Base-by-base conservation (phyloP, 2,888 invertebrate genomes). In the Scaptomyza cyrtandrae region DNA sequence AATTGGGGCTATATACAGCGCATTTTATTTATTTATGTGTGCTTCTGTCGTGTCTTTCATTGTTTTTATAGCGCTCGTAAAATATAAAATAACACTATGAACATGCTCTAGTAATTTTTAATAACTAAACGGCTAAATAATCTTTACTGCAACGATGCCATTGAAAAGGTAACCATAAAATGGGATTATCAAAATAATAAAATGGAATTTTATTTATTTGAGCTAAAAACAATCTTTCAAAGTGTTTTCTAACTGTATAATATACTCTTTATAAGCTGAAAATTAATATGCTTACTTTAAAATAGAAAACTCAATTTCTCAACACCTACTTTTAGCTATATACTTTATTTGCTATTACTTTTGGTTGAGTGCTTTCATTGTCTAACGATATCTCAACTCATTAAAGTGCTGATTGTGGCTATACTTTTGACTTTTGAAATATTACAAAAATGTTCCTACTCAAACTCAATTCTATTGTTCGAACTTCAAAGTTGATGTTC, bases 71-170 rank as follows among this genome's bases (percentile, higher is more conserved):
- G 31, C 50, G n/a, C 10, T 52, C 45, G 43, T 57, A 43, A 70
- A 75, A 41, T 19, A 2, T 6, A 13, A 39, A 44, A 69, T 48
- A 52, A 63, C 37, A 55, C 37, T 39, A 50, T 41, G 16, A 58
- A 37, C 60, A 76, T 71, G 73, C 77, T 74, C 77, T 55, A 58
- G 43, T 74, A 58, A 76, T 46, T 77, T 52, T 45, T 19, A 35
- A 35, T 52, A 70, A 62, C 45, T 45, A 37, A 41, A 16, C 35
- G 44, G 14, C 14, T 69, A 73, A 76, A 76, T 76, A 50, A 48
- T 35, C 13, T 49, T 48, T 6, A 10, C 6, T 33, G 6, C 9
- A 6, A 16, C 3, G 29, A 5, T 16, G 24, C 1, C 6, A 27
- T 39, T 10, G 10, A 44, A 44, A 45, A 53, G 5, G 3, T 7